Base-by-base conservation (phyloP, 1,140 invertebrate genomes). In the Heliconius hermathena region DNA sequence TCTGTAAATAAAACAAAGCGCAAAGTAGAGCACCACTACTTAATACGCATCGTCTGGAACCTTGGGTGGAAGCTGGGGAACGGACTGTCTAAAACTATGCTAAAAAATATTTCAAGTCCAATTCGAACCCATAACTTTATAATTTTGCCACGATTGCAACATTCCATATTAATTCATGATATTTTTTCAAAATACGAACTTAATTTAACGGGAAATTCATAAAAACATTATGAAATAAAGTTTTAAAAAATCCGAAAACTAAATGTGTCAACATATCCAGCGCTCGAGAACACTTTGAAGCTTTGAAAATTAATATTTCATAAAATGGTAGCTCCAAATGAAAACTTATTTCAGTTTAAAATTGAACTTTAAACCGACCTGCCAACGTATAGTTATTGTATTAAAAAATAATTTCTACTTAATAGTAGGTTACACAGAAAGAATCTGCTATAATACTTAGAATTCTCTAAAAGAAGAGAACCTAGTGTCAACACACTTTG, bases 301-400 rank as follows among this genome's bases (percentile, higher is more conserved):
- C 60, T 66, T 66, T 66, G 22, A 66, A 66, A 66, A 66, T 66
- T 66, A 66, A 66, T 66, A 66, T 66, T 66, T 66, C 22, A 66
- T 29, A 66, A 66, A 66, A 66, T 29, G 60, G 22, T 22, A 66
- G 60, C 26, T 26, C 26, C 26, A 66, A 66, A 66, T 66, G 60
- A 29, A 29, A 66, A 66, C 26, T 66, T 66, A 60, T 29, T 66
- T 66, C 22, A 66, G 60, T 66, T 66, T 66, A 66, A 66, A 66
- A 29, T 66, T 29, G 26, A 66, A 66, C 22, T 16, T 66, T 29
- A 26, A 66, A 66, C 60, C 60, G n/a, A 66, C 60, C 60, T 66
- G 60, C 29, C 60, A 66, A 29, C 3, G 60, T 26, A 29, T 26
- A 11, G 22, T 66, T 66, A 29, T 60, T 60, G 26, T 66, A 66